Conservation (phyloP, 2,797 vertebrate genomes). For the Eulemur albifrons region DNA sequence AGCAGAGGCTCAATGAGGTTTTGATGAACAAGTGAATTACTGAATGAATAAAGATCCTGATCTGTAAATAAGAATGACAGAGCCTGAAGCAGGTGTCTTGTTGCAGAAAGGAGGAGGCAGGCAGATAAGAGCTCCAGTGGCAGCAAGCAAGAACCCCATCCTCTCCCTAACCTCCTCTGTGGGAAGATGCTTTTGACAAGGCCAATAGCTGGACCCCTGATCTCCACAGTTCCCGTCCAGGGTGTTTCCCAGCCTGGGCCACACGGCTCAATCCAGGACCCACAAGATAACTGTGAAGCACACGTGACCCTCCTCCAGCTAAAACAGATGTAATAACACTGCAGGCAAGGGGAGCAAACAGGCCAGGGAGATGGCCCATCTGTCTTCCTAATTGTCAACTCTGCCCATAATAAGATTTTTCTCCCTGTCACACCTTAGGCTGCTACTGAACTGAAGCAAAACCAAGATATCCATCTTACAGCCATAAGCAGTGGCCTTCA, state of each 20-base stretch:
- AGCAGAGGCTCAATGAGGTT: background rate
- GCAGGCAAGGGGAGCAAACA: background rate
- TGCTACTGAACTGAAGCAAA: constrained; percentile 66
- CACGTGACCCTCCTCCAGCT: background rate
- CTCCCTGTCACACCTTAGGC: constrained; percentile 36
- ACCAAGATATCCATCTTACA: constrained; percentile 53
- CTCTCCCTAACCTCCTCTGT: background rate
- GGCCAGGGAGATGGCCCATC: constrained; percentile 14
- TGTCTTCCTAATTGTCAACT: constrained; percentile 44
- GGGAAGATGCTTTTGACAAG: background rate
- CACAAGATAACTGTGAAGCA: background rate
- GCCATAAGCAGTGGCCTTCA: constrained; percentile 30
- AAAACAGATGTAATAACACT: constrained; percentile 42
- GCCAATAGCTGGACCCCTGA: background rate
- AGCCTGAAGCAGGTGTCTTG: background rate
- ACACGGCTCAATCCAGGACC: background rate
- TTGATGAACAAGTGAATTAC: background rate
- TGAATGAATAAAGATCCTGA: background rate
- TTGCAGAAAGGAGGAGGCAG: background rate
- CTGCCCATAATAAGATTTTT: constrained; percentile 40
- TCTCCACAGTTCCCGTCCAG: background rate
- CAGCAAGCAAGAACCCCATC: background rate
- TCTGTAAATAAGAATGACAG: background rate
- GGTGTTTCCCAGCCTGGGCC: background rate
- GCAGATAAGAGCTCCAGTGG: background rate